A percentile compares a stretch with the other conserved stretches of the same genome.
Evolutionary conservation across 2,113 vertebrate genomes (phyloP).

Genomic region (Proterorhinus semilunaris): DNA sequence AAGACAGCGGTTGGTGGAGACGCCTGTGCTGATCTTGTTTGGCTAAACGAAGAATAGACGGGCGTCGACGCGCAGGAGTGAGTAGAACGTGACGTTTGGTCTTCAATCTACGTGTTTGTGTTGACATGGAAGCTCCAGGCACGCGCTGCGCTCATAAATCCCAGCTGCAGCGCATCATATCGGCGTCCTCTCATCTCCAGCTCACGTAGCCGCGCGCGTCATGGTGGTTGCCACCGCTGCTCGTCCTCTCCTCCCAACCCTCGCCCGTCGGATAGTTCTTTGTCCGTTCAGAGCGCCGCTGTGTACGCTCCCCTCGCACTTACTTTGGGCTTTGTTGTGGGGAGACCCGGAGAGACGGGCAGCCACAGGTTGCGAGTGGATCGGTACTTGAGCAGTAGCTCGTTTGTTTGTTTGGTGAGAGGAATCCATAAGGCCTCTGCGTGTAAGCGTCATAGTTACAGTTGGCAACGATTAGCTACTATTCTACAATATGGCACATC

Average conservation of each 20-base stretch:
- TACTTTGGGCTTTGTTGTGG: slow-evolving; percentile 31
- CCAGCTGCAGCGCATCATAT: slow-evolving; percentile 3
- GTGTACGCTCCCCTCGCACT: slow-evolving; percentile 13
- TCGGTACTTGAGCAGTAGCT: background rate
- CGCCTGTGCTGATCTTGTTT: slow-evolving; percentile 36
- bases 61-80: slow-evolving; percentile 50
- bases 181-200: slow-evolving; percentile 43
- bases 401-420: slow-evolving; percentile 1
- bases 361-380: slow-evolving; percentile 71
- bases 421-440: slow-evolving; percentile 19
- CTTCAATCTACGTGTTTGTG: background rate
- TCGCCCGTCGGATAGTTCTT: slow-evolving; percentile 21
- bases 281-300: slow-evolving; percentile 1
- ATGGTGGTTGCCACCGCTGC: slow-evolving; percentile 65
- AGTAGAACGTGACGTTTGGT: slow-evolving; percentile 31
- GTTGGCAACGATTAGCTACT: too few species aligned
- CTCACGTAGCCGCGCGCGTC: slow-evolving; percentile 40
- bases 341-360: slow-evolving; percentile 19
- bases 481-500: too few species aligned
- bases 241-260: background rate
- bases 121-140: slow-evolving; percentile 3
- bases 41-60: slow-evolving; percentile 36
- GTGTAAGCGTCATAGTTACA: background rate
- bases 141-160: slow-evolving; percentile 25
- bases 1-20: slow-evolving; percentile 45